Base-by-base conservation (phyloP, 2,113 vertebrate genomes). In the Muntiacus reevesi region DNA sequence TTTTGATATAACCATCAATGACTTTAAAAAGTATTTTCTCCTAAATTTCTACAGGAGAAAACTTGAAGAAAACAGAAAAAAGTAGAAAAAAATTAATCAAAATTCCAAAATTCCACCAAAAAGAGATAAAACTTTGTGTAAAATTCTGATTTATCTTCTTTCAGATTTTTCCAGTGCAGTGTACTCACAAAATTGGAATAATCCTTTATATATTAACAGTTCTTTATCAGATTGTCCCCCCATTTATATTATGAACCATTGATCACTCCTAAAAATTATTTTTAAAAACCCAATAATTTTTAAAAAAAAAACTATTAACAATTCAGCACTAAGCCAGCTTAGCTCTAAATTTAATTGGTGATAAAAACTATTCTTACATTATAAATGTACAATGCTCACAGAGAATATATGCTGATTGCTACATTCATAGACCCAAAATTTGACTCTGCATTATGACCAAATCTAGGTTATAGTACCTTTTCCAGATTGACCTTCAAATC, bases 401-500 rank as follows among this genome's bases (percentile, higher is more conserved):
- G 0, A 92, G 43, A 89, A 55, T 57, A 67, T 30, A 85, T 47
- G 87, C 5, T 88, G 59, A 90, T 3, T 88, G 64, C 27, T 95
- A 3, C 54, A 87, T 45, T 93, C 52, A 83, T n/a, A 76, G 62
- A 9, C 30, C 40, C 45, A 89, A 95, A 89, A 83, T 33, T 4
- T 74, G 62, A 94, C 30, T 28, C 50, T 74, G 21, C 25, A 40
- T 17, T 87, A 74, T 78, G 45, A 92, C 30, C 82, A 95, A 96
- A 93, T 81, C 54, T 86, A 96, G 83, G 30, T 43, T 50, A 79
- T 8, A 92, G 27, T 28, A 86, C 33, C 60, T 92, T 90, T 94
- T 94, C 52, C 33, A 88, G 36, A 88, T 36, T 88, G 33, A 78
- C 81, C 97, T 98, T 95, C 47, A 62, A 95, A 74, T n/a, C 8